Conservation (phyloP, 2,797 vertebrate species). For the Manis crassicaudata region DNA sequence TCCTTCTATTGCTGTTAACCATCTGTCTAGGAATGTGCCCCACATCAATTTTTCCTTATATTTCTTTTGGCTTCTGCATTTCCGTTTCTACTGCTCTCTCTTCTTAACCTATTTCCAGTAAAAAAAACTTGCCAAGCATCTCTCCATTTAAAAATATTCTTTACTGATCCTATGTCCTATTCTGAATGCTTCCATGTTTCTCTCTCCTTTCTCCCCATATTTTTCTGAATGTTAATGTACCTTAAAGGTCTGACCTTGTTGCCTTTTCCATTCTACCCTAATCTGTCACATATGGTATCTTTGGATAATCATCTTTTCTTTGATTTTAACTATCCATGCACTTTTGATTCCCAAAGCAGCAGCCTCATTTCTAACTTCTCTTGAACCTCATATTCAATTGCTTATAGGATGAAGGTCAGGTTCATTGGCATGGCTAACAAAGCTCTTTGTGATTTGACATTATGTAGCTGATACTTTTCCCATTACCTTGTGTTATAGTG, state of each 20-base stretch:
- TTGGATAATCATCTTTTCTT: neutral
- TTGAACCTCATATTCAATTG: neutral
- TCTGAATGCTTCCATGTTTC: neutral
- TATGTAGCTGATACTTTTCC: neutral
- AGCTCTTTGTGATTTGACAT: neutral
- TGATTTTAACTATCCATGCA: constrained; percentile 11
- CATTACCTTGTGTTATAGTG: neutral
- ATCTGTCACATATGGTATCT: neutral
- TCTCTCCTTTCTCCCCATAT: neutral
- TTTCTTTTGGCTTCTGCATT: constrained; percentile 47
- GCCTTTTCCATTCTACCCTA: neutral
- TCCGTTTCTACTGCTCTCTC: neutral
- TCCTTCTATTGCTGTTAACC: neutral
- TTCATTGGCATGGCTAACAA: neutral
- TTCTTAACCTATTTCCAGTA: neutral
- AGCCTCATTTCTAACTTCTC: neutral
- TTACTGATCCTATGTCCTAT: neutral
- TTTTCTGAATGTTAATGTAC: neutral
- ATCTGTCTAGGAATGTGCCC: neutral
- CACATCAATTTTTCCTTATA: neutral
- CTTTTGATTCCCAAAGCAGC: neutral
- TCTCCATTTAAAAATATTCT: neutral
- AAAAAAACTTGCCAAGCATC: constrained; percentile 25
- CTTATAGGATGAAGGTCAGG: neutral
- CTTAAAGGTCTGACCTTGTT: neutral